Evolutionary conservation across 2,113 vertebrate genomes (phyloP), one percentile per base, ranked within the genome.

Genomic region (Emydura subglobosa): DNA sequence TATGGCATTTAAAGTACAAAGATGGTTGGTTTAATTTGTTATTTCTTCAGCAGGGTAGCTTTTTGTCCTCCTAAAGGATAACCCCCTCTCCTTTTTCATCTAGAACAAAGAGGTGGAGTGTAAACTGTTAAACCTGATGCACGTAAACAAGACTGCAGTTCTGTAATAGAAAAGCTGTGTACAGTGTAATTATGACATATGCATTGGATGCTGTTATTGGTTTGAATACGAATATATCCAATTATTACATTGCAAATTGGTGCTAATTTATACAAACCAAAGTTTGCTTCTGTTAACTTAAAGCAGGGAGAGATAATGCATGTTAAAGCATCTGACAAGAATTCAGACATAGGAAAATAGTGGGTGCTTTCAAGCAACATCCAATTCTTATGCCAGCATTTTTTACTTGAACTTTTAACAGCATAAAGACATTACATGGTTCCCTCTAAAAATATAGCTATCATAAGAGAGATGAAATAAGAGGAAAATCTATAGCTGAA

Each of bases 401-500:
- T 87, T 86, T 42, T n/a, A 34, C 80, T 82, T 83, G 79, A 55
- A 82, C 85, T 95, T 97, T 87, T 79, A 74, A 82, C 51, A 79
- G 50, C 13, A 27, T n/a, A 85, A 86, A 93, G 57, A 54, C 50
- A 83, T 88, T 87, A 82, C 39, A 4, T 5, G 29, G 79, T 87
- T 93, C 78, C 22, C 44, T 89, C 83, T 47, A 39, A 53, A 86
- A 86, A 86, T 74, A 81, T 55, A 91, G 83, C 86, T 68, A 82
- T 57, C 59, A 57, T 59, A 84, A 86, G 49, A 91, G 65, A 89
- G 83, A 93, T 89, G 47, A 96, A 96, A 89, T 80, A 88, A 83
- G 51, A 89, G 61, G 54, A 94, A 96, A 96, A 94, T 90, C 72
- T 51, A 85, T 81, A 95, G 44, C 49, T 93, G 95, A 89, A 82